A percentile compares a stretch with the other conserved stretches of the same genome.
Conservation (phyloP, 2,797 vertebrate species). For the Melopsittacus undulatus region DNA sequence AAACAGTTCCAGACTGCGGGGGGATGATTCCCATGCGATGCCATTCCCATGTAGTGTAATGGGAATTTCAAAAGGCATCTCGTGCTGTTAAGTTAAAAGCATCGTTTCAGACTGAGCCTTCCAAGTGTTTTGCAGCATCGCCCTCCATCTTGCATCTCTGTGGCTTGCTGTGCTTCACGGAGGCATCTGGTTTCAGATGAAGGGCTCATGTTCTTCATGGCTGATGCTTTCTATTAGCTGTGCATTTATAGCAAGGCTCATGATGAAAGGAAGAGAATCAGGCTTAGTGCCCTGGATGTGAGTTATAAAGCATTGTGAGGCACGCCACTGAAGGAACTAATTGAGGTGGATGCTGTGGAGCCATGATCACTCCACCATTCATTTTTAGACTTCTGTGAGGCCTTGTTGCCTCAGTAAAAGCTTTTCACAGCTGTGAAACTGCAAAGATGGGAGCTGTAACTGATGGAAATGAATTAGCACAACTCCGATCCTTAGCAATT, state of each 20-base stretch:
- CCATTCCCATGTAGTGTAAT: rapidly evolving
- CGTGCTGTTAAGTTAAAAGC: not conserved
- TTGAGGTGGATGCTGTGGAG: not conserved
- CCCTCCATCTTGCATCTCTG: not conserved
- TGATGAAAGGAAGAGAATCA: not conserved
- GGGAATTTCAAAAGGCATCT: not conserved
- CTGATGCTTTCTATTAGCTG: not conserved
- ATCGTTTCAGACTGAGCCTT: not conserved
- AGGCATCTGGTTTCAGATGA: not conserved
- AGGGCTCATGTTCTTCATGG: not conserved
- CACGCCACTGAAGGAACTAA: not conserved
- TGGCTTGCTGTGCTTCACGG: not conserved
- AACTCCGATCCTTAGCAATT: not conserved
- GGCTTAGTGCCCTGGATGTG: not conserved
- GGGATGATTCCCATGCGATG: not conserved
- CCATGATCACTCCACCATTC: not conserved
- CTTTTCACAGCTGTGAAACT: not conserved
- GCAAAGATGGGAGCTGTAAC: not conserved
- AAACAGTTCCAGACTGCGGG: not conserved
- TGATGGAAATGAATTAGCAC: not conserved
- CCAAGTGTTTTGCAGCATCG: not conserved
- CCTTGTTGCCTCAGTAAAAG: not conserved
- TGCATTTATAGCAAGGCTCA: not conserved
- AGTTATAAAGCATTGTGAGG: not conserved
- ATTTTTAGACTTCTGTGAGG: not conserved